Base-by-base conservation (phyloP, 1,140 invertebrate genomes). In the Drosophila mayri region DNA sequence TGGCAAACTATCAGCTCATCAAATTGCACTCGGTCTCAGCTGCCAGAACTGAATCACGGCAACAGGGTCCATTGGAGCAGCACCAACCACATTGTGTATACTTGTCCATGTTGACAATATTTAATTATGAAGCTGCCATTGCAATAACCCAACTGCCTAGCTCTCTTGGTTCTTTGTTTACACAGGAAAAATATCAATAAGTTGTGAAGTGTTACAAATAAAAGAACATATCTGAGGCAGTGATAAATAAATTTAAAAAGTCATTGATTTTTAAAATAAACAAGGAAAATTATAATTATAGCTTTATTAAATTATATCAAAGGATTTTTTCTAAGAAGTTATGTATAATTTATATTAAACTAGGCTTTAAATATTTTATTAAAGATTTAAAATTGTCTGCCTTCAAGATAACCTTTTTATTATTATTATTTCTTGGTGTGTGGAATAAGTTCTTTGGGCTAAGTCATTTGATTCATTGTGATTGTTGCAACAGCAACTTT, bases 71-170 rank as follows among this genome's bases (percentile, higher is more conserved):
- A 22, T 11, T 5, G 40, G 38, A 37, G 41, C 60, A 43, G 38
- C 74, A 41, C 32, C 60, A 32, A 16, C 60, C 37, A 71, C 37
- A 57, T 62, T 61, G 54, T 65, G 37, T 20, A 38, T 35, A 11
- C 8, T 40, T 22, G 18, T 62, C 60, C 49, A 67, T 63, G 85
- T 81, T 90, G 85, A 90, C 81, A 90, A 85, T 85, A 90, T 90
- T 90, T 90, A 90, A 81, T 90, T 90, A 90, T 81, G 61, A 67
- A 54, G 58, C 74, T 67, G 54, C 62, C 55, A 62, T 62, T 55
- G 54, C 64, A 38, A 66, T 67, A 82, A 66, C 60, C 75, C 74
- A 85, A 78, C 79, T 74, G 62, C 74, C 59, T 30, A 49, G 43
- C 47, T 38, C n/a, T 64, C 28, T 18, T 60, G 30, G 37, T 16